Evolutionary conservation across 2,113 vertebrate species (phyloP), one percentile per base, ranked within the genome.

Genomic region (Tylochromis polylepis): DNA sequence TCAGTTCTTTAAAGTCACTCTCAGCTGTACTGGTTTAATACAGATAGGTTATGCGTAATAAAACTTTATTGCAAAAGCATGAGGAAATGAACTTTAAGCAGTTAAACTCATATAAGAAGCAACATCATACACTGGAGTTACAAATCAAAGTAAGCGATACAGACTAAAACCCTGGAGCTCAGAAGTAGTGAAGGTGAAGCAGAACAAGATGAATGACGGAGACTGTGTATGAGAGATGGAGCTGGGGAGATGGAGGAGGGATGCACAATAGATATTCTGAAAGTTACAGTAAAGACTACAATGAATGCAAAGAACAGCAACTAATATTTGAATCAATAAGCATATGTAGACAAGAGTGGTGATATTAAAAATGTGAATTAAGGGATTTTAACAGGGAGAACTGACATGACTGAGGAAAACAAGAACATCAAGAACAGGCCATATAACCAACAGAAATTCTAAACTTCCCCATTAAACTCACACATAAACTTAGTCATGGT

Each of bases 261-360:
- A 53, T 8, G 14, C 43, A 72, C 67, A 46, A 27, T 46, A 27
- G 22, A 72, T 72, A 5, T 8, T 27, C 67, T 3, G 67, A 0
- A 75, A 75, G 15, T 2, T 43, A 43, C 24, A 29, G 70, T 2
- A 8, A 46, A 75, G 22, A 29, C 9, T 29, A 49, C 67, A 75
- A 27, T 49, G 27, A 72, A 46, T 72, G 4, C 46, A 29, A 75
- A 46, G 41, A 49, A 75, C 22, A 49, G 41, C 29, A 75, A 70
- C 36, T 43, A 1, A 43, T 11, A 8, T 31, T 27, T 0, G 18
- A 75, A 29, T 49, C 14, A 16, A 18, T 3, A 1, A 49, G 15
- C 15, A 27, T 11, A 27, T 70, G 36, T 41, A 41, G 41, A 49
- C 5, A 75, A 75, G 15, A 49, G 70, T 27, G 24, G 16, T 75